Evolutionary conservation across 2,888 invertebrate species (phyloP), one percentile per base, ranked within the genome.

Genomic region (Andrena camellia): DNA sequence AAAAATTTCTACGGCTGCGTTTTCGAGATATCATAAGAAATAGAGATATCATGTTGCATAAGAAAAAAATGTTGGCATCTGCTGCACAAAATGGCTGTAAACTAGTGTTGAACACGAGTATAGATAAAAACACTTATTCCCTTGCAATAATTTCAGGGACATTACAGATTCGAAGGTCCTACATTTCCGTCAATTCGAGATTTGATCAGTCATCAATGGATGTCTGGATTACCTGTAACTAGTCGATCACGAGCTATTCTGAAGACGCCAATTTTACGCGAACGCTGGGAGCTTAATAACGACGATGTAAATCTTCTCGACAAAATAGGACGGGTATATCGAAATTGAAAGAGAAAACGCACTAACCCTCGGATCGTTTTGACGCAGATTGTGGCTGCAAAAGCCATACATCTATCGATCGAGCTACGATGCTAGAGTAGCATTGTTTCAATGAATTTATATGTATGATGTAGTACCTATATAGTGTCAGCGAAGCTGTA

Each of bases 211-310:
- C 97, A 98, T 95, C 99, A 99, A 94, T 96, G 97, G 91, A 96
- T 97, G 81, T 97, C 97, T 84, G 97, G 97, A 17, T 95, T 97
- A 84, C 97, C 99, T 0, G 98, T 99, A 1, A 99, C 99, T 0
- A 97, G 97, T 87, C 96, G 98, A 90, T 99, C 99, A 0, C 98
- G 98, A 67, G 98, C 99, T 75, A 96, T 99, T 91, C 95, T 99
- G 71, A 95, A 97, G 80, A 96, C 97, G 74, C 98, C 99, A 4
- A 97, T 99, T 89, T 96, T 97, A 7, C 95, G 98, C 33, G 99
- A 99, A 95, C 96, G 97, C 86, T 99, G 99, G 99, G 99, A 99
- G 92, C 95, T 99, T 1, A 98, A 98, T 94, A 99, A 99, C 93
- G 98, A 99, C 93, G 98, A 99, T 94, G 98, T 99, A 70, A 96